Evolutionary conservation across 2,888 invertebrate genomes (phyloP), one percentile per base, ranked within the genome.

Genomic region (Acholoe squamosa): DNA sequence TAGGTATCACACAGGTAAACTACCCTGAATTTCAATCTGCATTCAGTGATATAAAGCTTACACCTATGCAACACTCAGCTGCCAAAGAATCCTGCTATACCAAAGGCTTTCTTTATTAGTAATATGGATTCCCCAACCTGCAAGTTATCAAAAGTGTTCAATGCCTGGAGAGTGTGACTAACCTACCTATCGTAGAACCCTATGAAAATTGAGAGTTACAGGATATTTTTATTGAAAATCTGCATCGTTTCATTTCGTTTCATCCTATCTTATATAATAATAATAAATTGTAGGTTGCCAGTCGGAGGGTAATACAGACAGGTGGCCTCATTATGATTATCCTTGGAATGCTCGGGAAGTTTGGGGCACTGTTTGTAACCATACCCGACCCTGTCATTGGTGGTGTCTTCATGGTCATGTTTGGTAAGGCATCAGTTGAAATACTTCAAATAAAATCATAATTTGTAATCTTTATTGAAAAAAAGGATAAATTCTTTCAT

Each of bases 1-100:
- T 98, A 92, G 98, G 98, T 54, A 97, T 98, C 0, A 98, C 98
- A 0, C 97, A 97, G 96, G 98, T 97, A 94, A 56, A n/a, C 61
- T n/a, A n/a, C n/a, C n/a, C n/a, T n/a, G n/a, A n/a, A n/a, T n/a
- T n/a, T n/a, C n/a, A n/a, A n/a, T n/a, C n/a, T n/a, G n/a, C n/a
- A n/a, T n/a, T n/a, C n/a, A n/a, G n/a, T n/a, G n/a, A n/a, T n/a
- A n/a, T n/a, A n/a, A n/a, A n/a, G n/a, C n/a, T n/a, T n/a, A n/a
- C n/a, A n/a, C n/a, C n/a, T n/a, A n/a, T n/a, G n/a, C n/a, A n/a
- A n/a, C n/a, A n/a, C n/a, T n/a, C n/a, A n/a, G n/a, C n/a, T n/a
- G n/a, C n/a, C n/a, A n/a, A n/a, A n/a, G n/a, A n/a, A n/a, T n/a
- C n/a, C n/a, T n/a, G n/a, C n/a, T n/a, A n/a, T n/a, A n/a, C n/a